phyloP scores from a whole-genome alignment of 2,113 vertebrate species.

The Bubo bubo region DNA sequence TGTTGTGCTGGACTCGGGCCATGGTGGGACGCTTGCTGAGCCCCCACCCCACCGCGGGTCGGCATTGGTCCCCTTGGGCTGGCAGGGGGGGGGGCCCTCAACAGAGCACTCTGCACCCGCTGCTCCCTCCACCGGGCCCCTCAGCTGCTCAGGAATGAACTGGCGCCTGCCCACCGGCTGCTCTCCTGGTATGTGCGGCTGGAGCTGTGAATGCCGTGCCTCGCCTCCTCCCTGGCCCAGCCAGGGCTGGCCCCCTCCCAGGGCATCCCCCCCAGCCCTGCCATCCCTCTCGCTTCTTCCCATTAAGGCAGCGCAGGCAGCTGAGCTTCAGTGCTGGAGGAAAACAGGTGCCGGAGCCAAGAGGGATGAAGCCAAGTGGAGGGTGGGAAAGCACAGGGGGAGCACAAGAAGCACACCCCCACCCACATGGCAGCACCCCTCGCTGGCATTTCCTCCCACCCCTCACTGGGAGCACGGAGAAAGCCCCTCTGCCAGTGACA shows the following conservation, averaged over 20 bases:
- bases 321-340: not conserved
- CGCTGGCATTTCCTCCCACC: rapidly evolving
- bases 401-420: not conserved
- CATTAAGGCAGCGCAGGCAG: conserved; percentile 23
- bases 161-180: conserved; percentile 9
- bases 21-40: rapidly evolving
- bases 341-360: conserved; percentile 39
- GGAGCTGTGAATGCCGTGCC: rapidly evolving
- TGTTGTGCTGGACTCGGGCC: not conserved
- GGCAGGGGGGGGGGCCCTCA: not conserved
- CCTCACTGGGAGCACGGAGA: not conserved
- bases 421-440: not conserved
- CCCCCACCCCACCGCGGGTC: not conserved
- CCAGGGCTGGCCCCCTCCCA: not conserved
- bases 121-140: not conserved
- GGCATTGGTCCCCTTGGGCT: rapidly evolving
- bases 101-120: not conserved
- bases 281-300: not conserved
- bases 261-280: not conserved
- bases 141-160: conserved; percentile 22
- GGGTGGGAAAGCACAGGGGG: not conserved
- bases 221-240: not conserved
- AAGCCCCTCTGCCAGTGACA: not conserved
- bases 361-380: not conserved
- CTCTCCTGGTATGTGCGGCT: not conserved